A percentile compares a stretch with the other conserved stretches of the same genome.
Conservation (phyloP, 2,888 invertebrate species). For the Argynnis bischoffii region DNA sequence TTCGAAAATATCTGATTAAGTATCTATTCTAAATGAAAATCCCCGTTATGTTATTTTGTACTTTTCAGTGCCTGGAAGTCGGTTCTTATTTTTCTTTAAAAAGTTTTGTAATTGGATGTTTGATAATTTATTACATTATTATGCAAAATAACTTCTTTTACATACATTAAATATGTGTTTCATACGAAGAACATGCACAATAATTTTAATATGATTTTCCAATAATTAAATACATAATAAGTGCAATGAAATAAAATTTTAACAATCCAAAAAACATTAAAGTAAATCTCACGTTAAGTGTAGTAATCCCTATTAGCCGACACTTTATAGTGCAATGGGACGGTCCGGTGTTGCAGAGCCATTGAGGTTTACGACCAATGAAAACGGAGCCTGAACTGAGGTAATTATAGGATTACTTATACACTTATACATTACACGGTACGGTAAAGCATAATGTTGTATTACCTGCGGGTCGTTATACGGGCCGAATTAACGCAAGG, state of each 20-base stretch:
- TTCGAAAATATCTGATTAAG: too few relatives aligned
- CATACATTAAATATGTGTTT: not conserved
- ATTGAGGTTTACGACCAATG: conserved; percentile 76
- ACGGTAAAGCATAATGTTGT: conserved; percentile 37
- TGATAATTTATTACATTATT: too few relatives aligned
- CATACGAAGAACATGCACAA: not conserved
- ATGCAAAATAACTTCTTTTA: too few relatives aligned
- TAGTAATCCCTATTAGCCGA: conserved; percentile 75
- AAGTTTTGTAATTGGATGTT: too few relatives aligned
- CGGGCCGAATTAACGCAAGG: conserved; percentile 34
- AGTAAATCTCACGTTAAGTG: conserved; percentile 50
- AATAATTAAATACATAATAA: conserved; percentile 33
- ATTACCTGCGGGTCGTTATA: conserved; percentile 35
- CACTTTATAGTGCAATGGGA: conserved; percentile 72
- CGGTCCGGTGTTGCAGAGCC: conserved; percentile 65
- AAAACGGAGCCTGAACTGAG: conserved; percentile 67
- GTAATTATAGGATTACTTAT: conserved; percentile 76
- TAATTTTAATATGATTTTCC: not conserved
- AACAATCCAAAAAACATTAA: conserved; percentile 43
- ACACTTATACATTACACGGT: conserved; percentile 43
- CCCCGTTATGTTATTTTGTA: too few relatives aligned
- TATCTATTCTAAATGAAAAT: too few relatives aligned
- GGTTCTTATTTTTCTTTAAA: too few relatives aligned
- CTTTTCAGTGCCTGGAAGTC: too few relatives aligned
- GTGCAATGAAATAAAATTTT: conserved; percentile 40